Conservation (phyloP, 2,888 invertebrate species). For the Cheilosia urbana region DNA sequence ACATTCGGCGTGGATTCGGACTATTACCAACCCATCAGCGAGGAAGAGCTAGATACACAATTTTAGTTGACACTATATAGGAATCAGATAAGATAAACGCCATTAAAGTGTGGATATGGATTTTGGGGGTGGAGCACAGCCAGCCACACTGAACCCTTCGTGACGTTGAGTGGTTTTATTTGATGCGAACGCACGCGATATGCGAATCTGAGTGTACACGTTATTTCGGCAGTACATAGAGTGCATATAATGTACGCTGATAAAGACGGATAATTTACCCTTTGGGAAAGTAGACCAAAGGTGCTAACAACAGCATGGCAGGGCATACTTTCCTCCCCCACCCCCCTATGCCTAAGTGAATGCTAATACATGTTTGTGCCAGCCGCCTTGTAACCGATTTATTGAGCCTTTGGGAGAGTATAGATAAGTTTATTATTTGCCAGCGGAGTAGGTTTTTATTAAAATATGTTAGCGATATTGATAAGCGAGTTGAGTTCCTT, state of each 20-base stretch:
- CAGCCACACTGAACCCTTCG: constrained; percentile 25
- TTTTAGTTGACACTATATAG: constrained; percentile 68
- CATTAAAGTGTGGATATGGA: constrained; percentile 49
- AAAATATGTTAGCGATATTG: constrained; percentile 45
- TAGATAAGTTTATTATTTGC: constrained; percentile 69
- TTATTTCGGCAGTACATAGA: constrained; percentile 28
- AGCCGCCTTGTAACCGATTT: constrained; percentile 66
- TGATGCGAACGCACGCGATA: constrained; percentile 57
- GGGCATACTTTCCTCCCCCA: constrained; percentile 23
- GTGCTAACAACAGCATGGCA: constrained; percentile 57
- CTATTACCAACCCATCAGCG: constrained; percentile 32
- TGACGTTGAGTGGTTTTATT: constrained; percentile 60
- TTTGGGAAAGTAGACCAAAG: constrained; percentile 73
- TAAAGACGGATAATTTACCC: constrained; percentile 67
- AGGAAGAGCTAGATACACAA: constrained; percentile 57
- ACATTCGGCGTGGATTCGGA: constrained; percentile 49
- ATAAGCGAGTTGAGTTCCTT: constrained; percentile 47
- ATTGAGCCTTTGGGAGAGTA: constrained; percentile 58
- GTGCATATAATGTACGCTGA: constrained; percentile 47
- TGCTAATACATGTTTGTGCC: constrained; percentile 66
- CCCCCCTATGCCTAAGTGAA: constrained; percentile 49
- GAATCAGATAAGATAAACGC: constrained; percentile 72
- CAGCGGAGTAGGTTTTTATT: constrained; percentile 32
- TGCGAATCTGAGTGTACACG: constrained; percentile 29
- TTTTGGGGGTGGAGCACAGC: constrained; percentile 40